Evolutionary conservation across 2,888 invertebrate species (phyloP).

Genomic region (Ochlodes sylvanus): DNA sequence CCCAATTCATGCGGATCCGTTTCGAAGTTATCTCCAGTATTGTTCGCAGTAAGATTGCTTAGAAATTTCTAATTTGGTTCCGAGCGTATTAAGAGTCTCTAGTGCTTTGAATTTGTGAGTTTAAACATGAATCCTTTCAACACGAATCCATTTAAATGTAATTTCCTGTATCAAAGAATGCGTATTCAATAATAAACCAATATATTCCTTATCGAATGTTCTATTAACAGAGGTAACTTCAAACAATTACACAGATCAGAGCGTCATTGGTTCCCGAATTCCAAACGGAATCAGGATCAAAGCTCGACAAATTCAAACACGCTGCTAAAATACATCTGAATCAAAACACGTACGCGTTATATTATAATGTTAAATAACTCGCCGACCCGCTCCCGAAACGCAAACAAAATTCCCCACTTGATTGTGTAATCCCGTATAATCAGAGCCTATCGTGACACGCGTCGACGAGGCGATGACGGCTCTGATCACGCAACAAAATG

Average conservation of each 20-base stretch:
- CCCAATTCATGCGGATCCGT: constrained; percentile 28
- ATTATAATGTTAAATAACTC: constrained; percentile 41
- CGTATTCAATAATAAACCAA: background rate
- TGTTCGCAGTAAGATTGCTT: constrained; percentile 35
- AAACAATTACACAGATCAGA: constrained; percentile 33
- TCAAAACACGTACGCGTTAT: constrained; percentile 31
- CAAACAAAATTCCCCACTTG: constrained; percentile 41
- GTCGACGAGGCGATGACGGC: constrained; percentile 29
- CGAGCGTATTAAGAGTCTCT: constrained; percentile 30
- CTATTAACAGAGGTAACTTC: constrained; percentile 10
- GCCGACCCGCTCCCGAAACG: constrained; percentile 30
- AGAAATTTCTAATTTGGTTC: constrained; percentile 35
- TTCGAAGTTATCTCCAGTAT: constrained; percentile 30
- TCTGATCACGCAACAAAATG: constrained; percentile 37
- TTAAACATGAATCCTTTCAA: background rate
- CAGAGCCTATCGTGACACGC: constrained; percentile 39
- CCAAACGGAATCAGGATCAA: constrained; percentile 31
- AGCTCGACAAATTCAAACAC: constrained; percentile 32
- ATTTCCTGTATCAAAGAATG: constrained; percentile 18
- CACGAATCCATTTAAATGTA: background rate
- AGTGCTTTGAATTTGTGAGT: constrained; percentile 12
- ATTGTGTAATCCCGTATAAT: constrained; percentile 41
- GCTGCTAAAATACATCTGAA: constrained; percentile 32
- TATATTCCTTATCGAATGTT: constrained; percentile 5
- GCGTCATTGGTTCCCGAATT: constrained; percentile 27